These are phyloP conservation scores for Drosophila malerkotliana DNA, from an alignment of 1,140 invertebrate species.

Conservation along the genomic window DNA sequence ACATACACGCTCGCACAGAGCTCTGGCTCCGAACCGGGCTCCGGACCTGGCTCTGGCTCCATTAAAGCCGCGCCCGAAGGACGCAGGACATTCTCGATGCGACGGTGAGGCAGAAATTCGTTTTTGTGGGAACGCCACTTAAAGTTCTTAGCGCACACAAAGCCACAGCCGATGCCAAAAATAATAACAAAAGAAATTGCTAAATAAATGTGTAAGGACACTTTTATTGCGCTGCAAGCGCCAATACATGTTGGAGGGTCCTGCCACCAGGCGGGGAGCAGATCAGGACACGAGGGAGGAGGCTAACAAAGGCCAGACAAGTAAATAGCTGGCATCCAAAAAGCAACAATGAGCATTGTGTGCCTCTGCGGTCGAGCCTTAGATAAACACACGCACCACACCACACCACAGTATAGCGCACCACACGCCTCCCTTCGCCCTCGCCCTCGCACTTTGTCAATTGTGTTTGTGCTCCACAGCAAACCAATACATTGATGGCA, in stretches of 20 bases:
- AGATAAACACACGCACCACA: constrained; percentile 68
- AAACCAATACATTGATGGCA: constrained; percentile 56
- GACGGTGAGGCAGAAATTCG: constrained; percentile 48
- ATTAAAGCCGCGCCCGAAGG: constrained; percentile 70
- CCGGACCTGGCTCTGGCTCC: not conserved
- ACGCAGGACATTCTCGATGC: not conserved
- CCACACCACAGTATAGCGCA: not conserved
- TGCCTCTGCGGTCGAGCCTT: constrained; percentile 50
- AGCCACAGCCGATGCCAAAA: constrained; percentile 60
- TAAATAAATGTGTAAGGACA: constrained; percentile 81
- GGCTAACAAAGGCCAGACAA: constrained; percentile 60
- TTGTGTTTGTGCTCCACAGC: constrained; percentile 45
- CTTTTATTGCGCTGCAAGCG: constrained; percentile 79
- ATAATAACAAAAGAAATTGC: constrained; percentile 81
- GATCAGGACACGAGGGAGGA: not conserved
- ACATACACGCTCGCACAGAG: constrained; percentile 7
- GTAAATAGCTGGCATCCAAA: constrained; percentile 60
- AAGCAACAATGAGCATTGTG: constrained; percentile 74
- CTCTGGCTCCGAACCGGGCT: constrained; percentile 8
- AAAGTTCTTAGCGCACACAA: constrained; percentile 59
- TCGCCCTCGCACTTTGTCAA: constrained; percentile 52
- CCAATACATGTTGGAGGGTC: constrained; percentile 31
- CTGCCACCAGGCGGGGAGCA: constrained; percentile 14
- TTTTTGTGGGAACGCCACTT: constrained; percentile 52
- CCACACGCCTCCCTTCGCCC: not conserved